Evolutionary conservation across 2,113 vertebrate genomes (phyloP), one percentile per base, ranked within the genome.

Genomic region (Scalopus aquaticus): DNA sequence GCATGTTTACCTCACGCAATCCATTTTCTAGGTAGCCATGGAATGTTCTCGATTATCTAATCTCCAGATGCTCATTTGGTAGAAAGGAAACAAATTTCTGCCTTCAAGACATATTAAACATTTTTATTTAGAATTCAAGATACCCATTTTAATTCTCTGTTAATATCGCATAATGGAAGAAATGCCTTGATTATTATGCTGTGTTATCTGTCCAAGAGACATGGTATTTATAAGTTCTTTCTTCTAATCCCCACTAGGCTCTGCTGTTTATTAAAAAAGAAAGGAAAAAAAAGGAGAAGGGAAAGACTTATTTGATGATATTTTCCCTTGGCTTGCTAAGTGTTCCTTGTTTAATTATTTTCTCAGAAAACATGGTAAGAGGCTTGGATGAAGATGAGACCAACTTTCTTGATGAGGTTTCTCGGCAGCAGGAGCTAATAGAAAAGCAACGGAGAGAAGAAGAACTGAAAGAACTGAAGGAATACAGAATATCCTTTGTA

Each of bases 401-500:
- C 3, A 98, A 99, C 98, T 99, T 99, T 98, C 99, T 99, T 96
- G 99, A 99, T 87, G 99, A 99, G 98, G 99, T 99, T 97, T 99
- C 99, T 97, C 99, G 98, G 96, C 99, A 99, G 98, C 99, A 99
- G 96, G 98, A 98, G 83, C 98, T 99, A 83, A 97, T 99, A 80
- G 99, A 99, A 98, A 99, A 99, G 97, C 99, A 99, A n/a, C 98
- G 99, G 80, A 98, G 99, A 96, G 99, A 99, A 72, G 99, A 99
- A 95, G 99, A 99, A 77, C 98, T 98, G 96, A 98, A 99, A 94
- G 99, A 99, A 88, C 97, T 99, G 76, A 98, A 99, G 17, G 99
- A 99, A 94, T 99, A 99, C 98, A 99, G 99, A 98, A 99, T 99
- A 99, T 99, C 99, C 99, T 99, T 99, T 98, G 88, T 92, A 17